A percentile compares a stretch with the other conserved stretches of the same genome.
Conservation (phyloP, 1,140 invertebrate species). For the Fopius arisanus region DNA sequence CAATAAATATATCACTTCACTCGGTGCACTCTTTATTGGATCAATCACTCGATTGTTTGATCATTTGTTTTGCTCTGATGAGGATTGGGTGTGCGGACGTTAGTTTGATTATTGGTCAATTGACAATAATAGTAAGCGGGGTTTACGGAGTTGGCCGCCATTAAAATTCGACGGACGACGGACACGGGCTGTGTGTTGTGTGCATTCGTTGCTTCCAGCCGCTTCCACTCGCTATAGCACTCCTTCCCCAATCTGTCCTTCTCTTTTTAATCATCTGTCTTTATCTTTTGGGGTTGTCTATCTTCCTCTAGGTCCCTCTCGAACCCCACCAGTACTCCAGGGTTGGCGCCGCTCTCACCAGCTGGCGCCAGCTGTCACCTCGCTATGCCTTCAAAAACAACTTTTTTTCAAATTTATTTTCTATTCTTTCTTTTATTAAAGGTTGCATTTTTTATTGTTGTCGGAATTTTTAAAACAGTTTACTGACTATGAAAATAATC, state of each 20-base stretch:
- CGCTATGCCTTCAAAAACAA: too few species aligned
- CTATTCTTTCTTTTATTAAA: too few species aligned
- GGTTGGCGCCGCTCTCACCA: too few species aligned
- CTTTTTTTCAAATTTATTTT: too few species aligned
- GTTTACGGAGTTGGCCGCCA: constrained; percentile 54
- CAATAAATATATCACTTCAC: not conserved
- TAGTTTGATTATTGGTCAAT: constrained; percentile 42
- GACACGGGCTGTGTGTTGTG: constrained; percentile 27
- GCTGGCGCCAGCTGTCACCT: too few species aligned
- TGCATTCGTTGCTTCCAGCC: constrained; percentile 40
- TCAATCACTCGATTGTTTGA: constrained; percentile 4
- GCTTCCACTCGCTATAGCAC: too few species aligned
- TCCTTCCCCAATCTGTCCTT: constrained; percentile 44
- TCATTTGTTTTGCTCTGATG: not conserved
- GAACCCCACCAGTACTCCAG: too few species aligned
- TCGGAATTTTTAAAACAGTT: too few species aligned
- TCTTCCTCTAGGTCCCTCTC: too few species aligned
- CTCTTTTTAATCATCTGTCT: constrained; percentile 23
- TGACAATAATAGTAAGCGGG: constrained; percentile 56
- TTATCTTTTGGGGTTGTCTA: too few species aligned
- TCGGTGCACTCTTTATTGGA: not conserved
- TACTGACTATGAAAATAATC: too few species aligned
- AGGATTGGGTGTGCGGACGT: not conserved
- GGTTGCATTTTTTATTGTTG: too few species aligned
- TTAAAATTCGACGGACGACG: constrained; percentile 56